Evolutionary conservation across 2,113 vertebrate genomes (phyloP), one percentile per base, ranked within the genome.

Genomic region (Clarias batrachus): DNA sequence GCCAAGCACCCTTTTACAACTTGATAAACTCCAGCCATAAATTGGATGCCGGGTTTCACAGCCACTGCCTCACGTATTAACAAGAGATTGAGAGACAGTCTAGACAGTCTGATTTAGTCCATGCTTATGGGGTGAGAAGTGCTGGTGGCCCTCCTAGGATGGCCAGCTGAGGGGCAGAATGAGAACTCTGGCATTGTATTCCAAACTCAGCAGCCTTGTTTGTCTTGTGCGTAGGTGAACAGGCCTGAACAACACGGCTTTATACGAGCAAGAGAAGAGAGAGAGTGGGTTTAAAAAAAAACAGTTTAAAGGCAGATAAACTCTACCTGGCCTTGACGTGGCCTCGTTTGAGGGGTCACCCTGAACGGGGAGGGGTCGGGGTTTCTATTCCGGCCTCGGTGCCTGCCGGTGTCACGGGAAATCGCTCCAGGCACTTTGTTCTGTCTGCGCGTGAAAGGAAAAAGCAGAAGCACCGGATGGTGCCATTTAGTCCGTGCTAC

Each of bases 1-100:
- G 74, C 86, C 78, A 87, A 88, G 81, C 88, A 81, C 81, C 81
- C 41, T 90, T 89, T 91, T 90, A 91, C 79, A 83, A 89, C 82
- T 85, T 70, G 84, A 82, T 91, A 90, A 88, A 90, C 79, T 86
- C 87, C 48, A 4, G 37, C 86, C 74, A 83, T 89, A 89, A 90
- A 90, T 86, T 83, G 86, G 82, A 70, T 41, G 17, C 16, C 54
- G 66, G 48, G 82, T 88, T 91, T 90, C 83, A 84, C 85, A 73
- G 74, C 84, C 87, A 84, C 63, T 70, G 77, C 76, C 54, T 82
- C 66, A 84, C 23, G 65, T 85, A 88, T 85, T 88, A 87, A 91
- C 76, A 48, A 77, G 85, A 79, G 87, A 68, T 83, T 21, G 56
- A 78, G 83, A 89, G 86, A 65, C 37, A 4, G 33, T 37, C 71